Base-by-base conservation (phyloP, 1,140 invertebrate species). In the Cryptotermes secundus region DNA sequence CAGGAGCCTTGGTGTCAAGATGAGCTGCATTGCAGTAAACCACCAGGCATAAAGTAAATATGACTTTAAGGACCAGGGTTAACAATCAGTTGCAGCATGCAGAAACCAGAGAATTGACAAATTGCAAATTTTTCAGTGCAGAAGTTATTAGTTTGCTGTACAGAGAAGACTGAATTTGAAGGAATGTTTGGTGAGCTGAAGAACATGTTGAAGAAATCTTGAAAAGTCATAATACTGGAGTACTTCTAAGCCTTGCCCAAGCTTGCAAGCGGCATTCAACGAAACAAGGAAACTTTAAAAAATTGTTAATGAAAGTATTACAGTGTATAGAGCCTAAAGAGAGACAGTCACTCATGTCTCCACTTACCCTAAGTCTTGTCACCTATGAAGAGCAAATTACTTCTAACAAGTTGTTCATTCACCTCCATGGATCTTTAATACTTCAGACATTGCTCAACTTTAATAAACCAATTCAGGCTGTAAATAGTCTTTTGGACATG, bases 371-470 rank as follows among this genome's bases (percentile, higher is more conserved):
- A 42, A 84, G 86, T 19, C 85, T 88, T 34, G 26, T 34, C 10
- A 19, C 31, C 31, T 35, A 31, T 65, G 38, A 59, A 34, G 65
- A 83, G 35, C 26, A n/a, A 26, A 49, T 14, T 34, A 42, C 14
- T 31, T n/a, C 38, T 83, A 42, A 42, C 38, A 42, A 42, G 7
- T 49, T 34, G 31, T 2, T 12, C 3, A n/a, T 83, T 16, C 49
- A 93, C 87, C 88, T 96, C 1, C 95, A 97, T 88, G 97, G 97
- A 0, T 96, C 96, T 34, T 90, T 97, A 9, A 92, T 96, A 34
- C 84, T 96, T 1, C 96, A 98, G 88, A 91, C 93, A 38, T 91
- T 97, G 85, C 87, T 96, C 2, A 91, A 93, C 34, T 97, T 96
- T 87, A 94, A 95, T 87, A 96, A 97, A 88, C 94, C 95, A 2